These are phyloP conservation scores for Drosophila nigrodunni DNA, from an alignment of 1,140 invertebrate species.

Conservation along the genomic window DNA sequence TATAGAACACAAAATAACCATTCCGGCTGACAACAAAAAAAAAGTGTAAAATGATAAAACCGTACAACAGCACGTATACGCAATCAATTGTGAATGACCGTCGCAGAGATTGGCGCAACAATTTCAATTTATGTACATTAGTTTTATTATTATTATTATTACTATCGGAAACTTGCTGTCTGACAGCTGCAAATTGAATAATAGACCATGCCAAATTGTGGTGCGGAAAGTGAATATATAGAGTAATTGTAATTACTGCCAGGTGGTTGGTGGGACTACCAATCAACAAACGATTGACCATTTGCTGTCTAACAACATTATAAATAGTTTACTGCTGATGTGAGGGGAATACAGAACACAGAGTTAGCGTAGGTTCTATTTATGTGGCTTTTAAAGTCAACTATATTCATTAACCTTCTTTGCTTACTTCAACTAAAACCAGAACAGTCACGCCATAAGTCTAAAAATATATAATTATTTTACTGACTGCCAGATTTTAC, in stretches of 20 bases:
- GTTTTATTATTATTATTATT: conserved; percentile 56
- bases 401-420: conserved; percentile 10
- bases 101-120: conserved; percentile 39
- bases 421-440: not conserved
- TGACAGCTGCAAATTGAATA: conserved; percentile 61
- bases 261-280: conserved; percentile 22
- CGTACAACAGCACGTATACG: conserved; percentile 40
- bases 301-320: conserved; percentile 17
- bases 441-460: not conserved
- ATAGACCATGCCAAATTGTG: conserved; percentile 50
- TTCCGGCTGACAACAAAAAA: not conserved
- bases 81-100: conserved; percentile 40
- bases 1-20: not conserved
- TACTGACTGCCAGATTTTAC: not conserved
- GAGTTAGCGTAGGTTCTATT: not conserved
- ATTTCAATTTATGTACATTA: conserved; percentile 45
- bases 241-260: conserved; percentile 49
- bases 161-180: conserved; percentile 44
- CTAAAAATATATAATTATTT: not conserved
- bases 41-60: not conserved
- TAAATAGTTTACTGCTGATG: not conserved
- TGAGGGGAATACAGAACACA: not conserved
- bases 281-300: not conserved
- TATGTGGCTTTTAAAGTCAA: conserved; percentile 19
- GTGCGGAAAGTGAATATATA: conserved; percentile 14